Percentiles rank a stretch among this genome's conserved stretches.
Conservation (phyloP, 2,113 vertebrate genomes). For the Seriola quinqueradiata region DNA sequence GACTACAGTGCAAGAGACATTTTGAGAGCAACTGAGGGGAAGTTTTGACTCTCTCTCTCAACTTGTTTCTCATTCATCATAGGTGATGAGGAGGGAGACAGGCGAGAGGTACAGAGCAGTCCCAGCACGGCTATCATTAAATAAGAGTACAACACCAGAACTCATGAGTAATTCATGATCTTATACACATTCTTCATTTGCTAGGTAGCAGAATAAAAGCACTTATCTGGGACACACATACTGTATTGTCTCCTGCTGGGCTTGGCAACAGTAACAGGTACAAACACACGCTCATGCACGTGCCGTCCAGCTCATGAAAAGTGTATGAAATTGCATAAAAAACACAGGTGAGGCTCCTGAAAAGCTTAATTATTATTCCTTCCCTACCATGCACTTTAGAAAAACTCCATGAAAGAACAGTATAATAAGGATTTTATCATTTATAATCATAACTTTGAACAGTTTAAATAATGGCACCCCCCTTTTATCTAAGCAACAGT, state of each 20-base stretch:
- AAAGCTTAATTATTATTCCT: neutral
- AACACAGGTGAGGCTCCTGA: slow-evolving; percentile 4
- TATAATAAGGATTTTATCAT: slow-evolving; percentile 1
- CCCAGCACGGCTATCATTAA: slow-evolving; percentile 68
- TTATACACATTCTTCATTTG: slow-evolving; percentile 53
- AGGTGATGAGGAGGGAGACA: slow-evolving; percentile 57
- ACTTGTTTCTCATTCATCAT: slow-evolving; percentile 71
- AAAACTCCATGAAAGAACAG: neutral
- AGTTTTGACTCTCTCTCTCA: slow-evolving; percentile 32
- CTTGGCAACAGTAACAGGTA: slow-evolving; percentile 26
- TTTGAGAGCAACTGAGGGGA: slow-evolving; percentile 53
- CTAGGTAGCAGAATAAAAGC: slow-evolving; percentile 45
- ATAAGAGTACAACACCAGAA: slow-evolving; percentile 66
- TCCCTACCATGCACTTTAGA: neutral
- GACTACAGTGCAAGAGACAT: slow-evolving; percentile 29
- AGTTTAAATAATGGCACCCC: neutral
- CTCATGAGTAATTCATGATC: slow-evolving; percentile 78
- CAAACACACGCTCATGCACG: slow-evolving; percentile 5
- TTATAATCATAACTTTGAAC: neutral
- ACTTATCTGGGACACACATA: slow-evolving; percentile 60
- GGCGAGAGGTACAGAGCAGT: slow-evolving; percentile 45
- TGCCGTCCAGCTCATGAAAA: neutral
- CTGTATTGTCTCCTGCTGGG: slow-evolving; percentile 38
- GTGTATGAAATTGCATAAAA: neutral
- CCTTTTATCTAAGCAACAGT: neutral